These are phyloP conservation scores for Myodes glareolus DNA, from an alignment of 2,113 vertebrate genomes.

Conservation along the genomic window DNA sequence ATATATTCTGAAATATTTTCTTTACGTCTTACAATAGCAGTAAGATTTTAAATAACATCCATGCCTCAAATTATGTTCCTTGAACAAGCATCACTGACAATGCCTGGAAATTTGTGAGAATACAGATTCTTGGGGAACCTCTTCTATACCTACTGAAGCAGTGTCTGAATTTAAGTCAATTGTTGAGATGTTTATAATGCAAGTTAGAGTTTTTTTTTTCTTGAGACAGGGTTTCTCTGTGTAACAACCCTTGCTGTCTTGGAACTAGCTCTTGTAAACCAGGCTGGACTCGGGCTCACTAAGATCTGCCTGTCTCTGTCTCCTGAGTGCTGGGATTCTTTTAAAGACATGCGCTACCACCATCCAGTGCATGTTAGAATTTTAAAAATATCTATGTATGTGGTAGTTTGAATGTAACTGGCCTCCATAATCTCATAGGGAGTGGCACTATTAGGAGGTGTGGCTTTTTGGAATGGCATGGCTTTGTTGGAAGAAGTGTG, in stretches of 20 bases:
- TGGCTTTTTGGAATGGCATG: not conserved
- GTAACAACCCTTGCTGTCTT: too few species aligned
- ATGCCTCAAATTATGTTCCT: not conserved
- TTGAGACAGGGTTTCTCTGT: too few species aligned
- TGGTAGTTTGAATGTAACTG: not conserved
- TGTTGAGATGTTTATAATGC: not conserved
- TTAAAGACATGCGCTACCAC: too few species aligned
- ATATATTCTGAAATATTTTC: conserved; percentile 24
- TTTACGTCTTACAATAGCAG: conserved; percentile 18
- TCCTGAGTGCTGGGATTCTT: too few species aligned
- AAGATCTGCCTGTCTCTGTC: too few species aligned
- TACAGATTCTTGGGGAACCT: not conserved
- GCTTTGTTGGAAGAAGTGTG: not conserved
- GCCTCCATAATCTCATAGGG: not conserved
- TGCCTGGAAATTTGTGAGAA: conserved; percentile 1
- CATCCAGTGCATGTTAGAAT: not conserved
- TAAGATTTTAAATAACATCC: conserved; percentile 4
- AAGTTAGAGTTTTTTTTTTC: not conserved
- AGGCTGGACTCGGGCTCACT: too few species aligned
- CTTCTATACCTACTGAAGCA: conserved; percentile 4
- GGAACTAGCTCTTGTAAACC: too few species aligned
- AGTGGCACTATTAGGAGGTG: not conserved
- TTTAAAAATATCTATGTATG: not conserved
- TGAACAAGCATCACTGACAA: not conserved
- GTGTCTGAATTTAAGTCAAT: conserved; percentile 54